phyloP scores from a whole-genome alignment of 2,888 invertebrate species.

The Dexiosoma caninum region DNA sequence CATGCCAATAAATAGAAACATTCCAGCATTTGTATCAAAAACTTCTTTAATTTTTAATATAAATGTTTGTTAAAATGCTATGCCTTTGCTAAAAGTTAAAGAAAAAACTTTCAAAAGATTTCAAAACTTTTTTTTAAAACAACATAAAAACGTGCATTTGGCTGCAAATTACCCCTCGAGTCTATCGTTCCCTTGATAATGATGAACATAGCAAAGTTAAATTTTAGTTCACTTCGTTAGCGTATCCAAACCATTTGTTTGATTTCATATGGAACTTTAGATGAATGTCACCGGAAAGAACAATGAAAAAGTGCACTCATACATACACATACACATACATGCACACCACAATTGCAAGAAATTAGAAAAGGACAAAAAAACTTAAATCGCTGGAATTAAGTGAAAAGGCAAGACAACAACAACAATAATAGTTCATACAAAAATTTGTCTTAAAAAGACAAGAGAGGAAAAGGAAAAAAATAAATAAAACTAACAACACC shows the following conservation, averaged over 20 bases:
- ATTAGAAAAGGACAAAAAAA: background rate
- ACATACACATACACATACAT: too few relatives aligned
- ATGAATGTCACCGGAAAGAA: constrained; percentile 49
- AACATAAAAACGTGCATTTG: constrained; percentile 10
- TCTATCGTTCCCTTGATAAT: background rate
- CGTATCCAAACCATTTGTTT: constrained; percentile 66
- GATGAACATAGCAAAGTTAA: constrained; percentile 17
- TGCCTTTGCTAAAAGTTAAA: background rate
- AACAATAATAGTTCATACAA: constrained; percentile 6
- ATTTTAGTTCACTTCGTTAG: constrained; percentile 66
- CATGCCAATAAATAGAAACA: background rate
- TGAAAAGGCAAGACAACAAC: background rate
- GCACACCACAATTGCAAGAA: background rate
- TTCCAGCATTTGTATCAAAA: background rate
- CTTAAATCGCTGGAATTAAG: background rate
- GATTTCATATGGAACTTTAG: constrained; percentile 65
- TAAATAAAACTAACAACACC: constrained; percentile 43
- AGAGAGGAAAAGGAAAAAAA: constrained; percentile 15
- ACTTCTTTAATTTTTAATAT: constrained; percentile 9
- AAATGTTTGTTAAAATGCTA: constrained; percentile 3
- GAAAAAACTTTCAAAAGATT: constrained; percentile 14
- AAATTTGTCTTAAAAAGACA: constrained; percentile 10
- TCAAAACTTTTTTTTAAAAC: constrained; percentile 14
- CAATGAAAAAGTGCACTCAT: background rate
- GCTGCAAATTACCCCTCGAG: background rate